A percentile compares a stretch with the other conserved stretches of the same genome.
Evolutionary conservation across 2,113 vertebrate species (phyloP).

Genomic region (Stictonetta naevosa): DNA sequence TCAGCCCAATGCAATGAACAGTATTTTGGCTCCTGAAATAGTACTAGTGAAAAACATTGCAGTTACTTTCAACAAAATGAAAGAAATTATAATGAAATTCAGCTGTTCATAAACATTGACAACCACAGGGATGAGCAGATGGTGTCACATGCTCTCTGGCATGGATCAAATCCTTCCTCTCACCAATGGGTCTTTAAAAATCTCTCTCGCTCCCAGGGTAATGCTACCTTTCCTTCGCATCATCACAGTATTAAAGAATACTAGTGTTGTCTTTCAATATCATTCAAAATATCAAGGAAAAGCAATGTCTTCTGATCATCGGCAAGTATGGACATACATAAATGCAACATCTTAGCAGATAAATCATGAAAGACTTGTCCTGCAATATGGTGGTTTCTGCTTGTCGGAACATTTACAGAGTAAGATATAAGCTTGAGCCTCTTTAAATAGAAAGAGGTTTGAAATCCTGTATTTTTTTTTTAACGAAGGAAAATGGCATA

Average conservation of each 20-base stretch:
- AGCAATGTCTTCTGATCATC: not conserved
- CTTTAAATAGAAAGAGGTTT: not conserved
- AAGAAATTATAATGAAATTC: not conserved
- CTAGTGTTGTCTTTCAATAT: not conserved
- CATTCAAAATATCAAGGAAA: not conserved
- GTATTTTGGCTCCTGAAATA: not conserved
- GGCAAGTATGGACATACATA: fast-evolving
- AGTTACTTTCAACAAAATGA: not conserved
- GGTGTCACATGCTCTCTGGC: not conserved
- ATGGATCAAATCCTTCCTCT: not conserved
- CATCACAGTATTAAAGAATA: fast-evolving
- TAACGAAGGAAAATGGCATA: not conserved
- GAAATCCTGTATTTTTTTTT: not conserved
- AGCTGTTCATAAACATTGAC: not conserved
- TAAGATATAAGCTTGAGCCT: not conserved
- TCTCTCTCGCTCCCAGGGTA: not conserved
- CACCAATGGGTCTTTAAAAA: not conserved
- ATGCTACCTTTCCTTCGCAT: not conserved
- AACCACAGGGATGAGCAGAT: not conserved
- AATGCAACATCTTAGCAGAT: not conserved
- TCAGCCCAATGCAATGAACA: not conserved
- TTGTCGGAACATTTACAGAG: not conserved
- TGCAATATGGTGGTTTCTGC: not conserved
- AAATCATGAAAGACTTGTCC: not conserved
- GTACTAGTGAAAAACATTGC: too few species aligned